Conservation (phyloP, 2,797 vertebrate species). For the Lepidocolaptes lacrymiger region DNA sequence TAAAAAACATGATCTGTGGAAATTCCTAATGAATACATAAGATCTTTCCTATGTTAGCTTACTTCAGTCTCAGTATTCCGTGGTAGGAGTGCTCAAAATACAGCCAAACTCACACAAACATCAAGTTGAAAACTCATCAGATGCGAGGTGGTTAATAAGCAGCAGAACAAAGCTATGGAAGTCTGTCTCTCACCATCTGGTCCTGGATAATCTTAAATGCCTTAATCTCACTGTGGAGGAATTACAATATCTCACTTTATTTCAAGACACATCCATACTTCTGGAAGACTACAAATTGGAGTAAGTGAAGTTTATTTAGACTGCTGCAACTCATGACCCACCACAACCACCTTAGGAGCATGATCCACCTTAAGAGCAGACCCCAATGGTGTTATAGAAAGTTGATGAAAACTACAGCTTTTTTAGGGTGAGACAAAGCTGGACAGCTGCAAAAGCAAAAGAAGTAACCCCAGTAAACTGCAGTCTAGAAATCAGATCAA, state of each 20-base stretch:
- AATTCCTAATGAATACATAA: neutral
- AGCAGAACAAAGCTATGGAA: constrained; percentile 29
- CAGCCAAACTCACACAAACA: constrained; percentile 20
- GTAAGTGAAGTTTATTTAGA: constrained; percentile 12
- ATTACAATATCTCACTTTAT: constrained; percentile 35
- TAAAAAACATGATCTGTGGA: neutral
- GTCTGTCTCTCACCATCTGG: constrained; percentile 49
- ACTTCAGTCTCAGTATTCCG: neutral
- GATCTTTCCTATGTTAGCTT: neutral
- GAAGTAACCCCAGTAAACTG: neutral
- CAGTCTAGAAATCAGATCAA: neutral
- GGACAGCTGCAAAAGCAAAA: neutral
- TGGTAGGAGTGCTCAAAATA: neutral
- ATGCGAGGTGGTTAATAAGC: neutral
- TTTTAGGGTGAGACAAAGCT: neutral
- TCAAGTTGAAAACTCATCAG: constrained; percentile 9
- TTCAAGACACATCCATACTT: constrained; percentile 54
- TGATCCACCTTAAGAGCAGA: neutral
- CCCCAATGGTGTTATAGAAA: neutral
- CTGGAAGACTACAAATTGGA: constrained; percentile 46
- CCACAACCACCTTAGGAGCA: neutral
- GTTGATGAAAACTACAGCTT: neutral
- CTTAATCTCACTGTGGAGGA: constrained; percentile 41
- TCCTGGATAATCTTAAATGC: constrained; percentile 22
- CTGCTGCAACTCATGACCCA: neutral